Evolutionary conservation across 1,140 invertebrate genomes (phyloP), one percentile per base, ranked within the genome.

Genomic region (Pseudomyrmex sp.): DNA sequence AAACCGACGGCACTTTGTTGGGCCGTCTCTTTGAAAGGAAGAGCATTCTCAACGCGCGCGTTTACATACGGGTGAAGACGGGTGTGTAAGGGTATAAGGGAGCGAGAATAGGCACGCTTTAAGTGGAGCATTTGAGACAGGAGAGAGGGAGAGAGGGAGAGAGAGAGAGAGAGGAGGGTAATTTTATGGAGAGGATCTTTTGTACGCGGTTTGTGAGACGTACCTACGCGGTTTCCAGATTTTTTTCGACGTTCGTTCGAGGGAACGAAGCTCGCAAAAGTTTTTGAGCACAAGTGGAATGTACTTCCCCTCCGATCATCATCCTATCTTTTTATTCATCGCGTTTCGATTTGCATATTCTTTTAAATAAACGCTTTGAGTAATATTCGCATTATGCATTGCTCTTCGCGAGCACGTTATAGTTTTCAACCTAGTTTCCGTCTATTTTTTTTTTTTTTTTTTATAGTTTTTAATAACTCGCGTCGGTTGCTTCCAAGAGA

Each of bases 101-200:
- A 18, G 7, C 56, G 20, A 72, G 44, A 59, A 80, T 72, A 48
- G 54, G 44, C 59, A 4, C 2, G 7, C 66, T 61, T 35, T 58
- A 72, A 59, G 54, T 26, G 56, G n/a, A 48, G 70, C 13, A 44
- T 79, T 79, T 54, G 35, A 48, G 15, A 79, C 13, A 18, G n/a
- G 20, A 23, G 20, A 59, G 61, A 26, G 15, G 15, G 44, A 48
- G 61, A 26, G 56, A 20, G 12, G 2, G 35, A 13, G 23, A 59
- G 61, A 35, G 20, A 15, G 23, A 48, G 61, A 35, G 44, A 20
- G 13, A 8, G 35, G 12, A n/a, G 46, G 18, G n/a, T 72, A 59
- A 80, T 80, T 70, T 80, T 61, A 80, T 56, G 10, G 44, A 15
- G 44, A n/a, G 56, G 20, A n/a, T 79, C 52, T 59, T 79, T 70